Evolutionary conservation across 2,113 vertebrate genomes (phyloP), one percentile per base, ranked within the genome.

Genomic region (Agapornis roseicollis): DNA sequence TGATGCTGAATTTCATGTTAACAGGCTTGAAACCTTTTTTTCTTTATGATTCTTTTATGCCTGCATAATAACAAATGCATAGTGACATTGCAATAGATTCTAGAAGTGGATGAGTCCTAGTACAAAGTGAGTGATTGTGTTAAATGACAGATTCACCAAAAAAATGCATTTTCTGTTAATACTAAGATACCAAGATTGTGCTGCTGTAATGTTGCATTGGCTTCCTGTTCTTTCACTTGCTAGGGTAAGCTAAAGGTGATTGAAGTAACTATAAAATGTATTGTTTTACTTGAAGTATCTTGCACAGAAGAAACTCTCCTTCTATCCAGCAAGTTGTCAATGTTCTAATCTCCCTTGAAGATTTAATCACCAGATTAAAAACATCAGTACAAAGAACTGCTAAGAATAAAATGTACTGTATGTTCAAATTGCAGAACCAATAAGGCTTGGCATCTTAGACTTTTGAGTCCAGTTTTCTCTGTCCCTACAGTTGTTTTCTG

Each of bases 261-360:
- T 55, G 24, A 31, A 50, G 17, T 72, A 64, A 41, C 11, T 46
- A 7, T 44, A 22, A 46, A 60, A 28, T 24, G 3, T 50, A 8
- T 55, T 15, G 39, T 69, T 85, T 79, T 35, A 46, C 2, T 4
- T 74, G 2, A 61, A 39, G 2, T 41, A 5, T 61, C 35, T 89
- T 35, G 9, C 20, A 37, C 23, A 31, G 50, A 70, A 77, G 22
- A 19, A 24, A 6, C 7, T 80, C 2, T 37, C 9, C 4, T 29
- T 4, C 29, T 61, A 0, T 61, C 17, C 31, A 63, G 29, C 42
- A 87, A 46, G 9, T 66, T 41, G 0, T 44, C 8, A 25, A 5
- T n/a, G 22, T 81, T 91, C 17, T 70, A 14, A 74, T 74, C 70
- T 66, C 37, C 7, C 18, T 31, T 61, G 14, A 79, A 46, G 6